These are phyloP conservation scores for Alectura lathami DNA, from an alignment of 2,113 vertebrate species.

Conservation along the genomic window DNA sequence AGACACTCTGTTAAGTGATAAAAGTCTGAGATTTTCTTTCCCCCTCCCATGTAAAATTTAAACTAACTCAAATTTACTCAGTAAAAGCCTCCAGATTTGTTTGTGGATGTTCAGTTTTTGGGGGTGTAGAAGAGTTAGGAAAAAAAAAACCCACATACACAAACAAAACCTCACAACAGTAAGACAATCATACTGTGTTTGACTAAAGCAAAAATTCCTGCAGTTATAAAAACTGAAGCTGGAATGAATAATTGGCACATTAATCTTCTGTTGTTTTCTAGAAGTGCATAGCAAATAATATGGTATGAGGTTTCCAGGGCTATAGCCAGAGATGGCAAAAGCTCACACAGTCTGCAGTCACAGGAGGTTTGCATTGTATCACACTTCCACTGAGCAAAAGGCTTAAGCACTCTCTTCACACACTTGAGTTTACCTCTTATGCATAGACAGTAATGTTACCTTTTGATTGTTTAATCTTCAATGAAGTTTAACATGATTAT, in stretches of 20 bases:
- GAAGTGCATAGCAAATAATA: background rate
- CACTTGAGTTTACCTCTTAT: background rate
- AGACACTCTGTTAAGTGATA: constrained; percentile 14
- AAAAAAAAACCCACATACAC: background rate
- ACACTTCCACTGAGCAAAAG: background rate
- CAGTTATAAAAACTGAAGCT: background rate
- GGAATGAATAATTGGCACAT: background rate
- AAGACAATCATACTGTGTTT: background rate
- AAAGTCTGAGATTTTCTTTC: background rate
- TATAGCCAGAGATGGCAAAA: background rate
- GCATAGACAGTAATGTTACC: background rate
- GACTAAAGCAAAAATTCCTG: background rate
- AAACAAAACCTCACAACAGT: background rate
- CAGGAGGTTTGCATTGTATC: background rate
- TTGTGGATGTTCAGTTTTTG: background rate
- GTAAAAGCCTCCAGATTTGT: background rate
- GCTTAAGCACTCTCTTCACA: background rate
- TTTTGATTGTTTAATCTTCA: background rate
- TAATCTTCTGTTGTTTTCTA: background rate
- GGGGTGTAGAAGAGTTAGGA: background rate
- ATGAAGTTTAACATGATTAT: background rate
- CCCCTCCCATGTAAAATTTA: background rate
- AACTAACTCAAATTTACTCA: background rate
- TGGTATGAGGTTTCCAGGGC: background rate
- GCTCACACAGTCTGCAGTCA: background rate